Evolutionary conservation across 2,797 vertebrate genomes (phyloP).

Genomic region (Xenopus petersii): DNA sequence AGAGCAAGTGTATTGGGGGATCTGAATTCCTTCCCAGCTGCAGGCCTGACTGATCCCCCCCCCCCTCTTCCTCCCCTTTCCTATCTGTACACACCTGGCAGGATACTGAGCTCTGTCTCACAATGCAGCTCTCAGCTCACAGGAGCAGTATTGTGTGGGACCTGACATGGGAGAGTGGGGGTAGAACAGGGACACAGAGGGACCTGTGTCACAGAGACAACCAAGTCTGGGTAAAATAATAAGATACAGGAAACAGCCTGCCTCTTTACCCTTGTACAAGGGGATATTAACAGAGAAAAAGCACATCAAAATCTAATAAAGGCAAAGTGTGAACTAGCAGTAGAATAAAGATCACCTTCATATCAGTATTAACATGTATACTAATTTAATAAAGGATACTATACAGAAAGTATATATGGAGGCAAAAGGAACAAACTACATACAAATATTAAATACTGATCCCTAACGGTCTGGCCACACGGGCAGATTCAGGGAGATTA

Average conservation of each 20-base stretch:
- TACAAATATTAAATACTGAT: no score
- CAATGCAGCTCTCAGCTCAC: constrained; percentile 42
- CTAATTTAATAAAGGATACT: no score
- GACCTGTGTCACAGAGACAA: constrained; percentile 23
- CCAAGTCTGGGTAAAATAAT: constrained; percentile 2
- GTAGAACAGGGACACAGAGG: constrained; percentile 22
- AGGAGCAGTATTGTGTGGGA: constrained; percentile 43
- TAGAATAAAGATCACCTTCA: no score
- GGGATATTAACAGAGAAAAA: no score
- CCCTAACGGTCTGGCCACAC: no score
- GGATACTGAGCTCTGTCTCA: constrained; percentile 13
- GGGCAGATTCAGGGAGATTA: no score
- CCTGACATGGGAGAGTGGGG: constrained; percentile 23
- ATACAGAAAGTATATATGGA: no score
- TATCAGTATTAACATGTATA: no score
- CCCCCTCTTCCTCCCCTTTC: constrained; percentile 1
- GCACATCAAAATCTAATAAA: no score
- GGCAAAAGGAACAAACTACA: no score
- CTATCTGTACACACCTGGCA: constrained; percentile 42
- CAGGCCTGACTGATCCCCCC: constrained; percentile 17
- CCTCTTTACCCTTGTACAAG: neutral
- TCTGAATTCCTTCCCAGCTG: constrained; percentile 36
- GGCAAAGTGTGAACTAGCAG: no score
- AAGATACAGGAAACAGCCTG: neutral
- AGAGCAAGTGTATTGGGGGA: neutral